phyloP scores from a whole-genome alignment of 2,888 invertebrate genomes.

The Euplexia lucipara region DNA sequence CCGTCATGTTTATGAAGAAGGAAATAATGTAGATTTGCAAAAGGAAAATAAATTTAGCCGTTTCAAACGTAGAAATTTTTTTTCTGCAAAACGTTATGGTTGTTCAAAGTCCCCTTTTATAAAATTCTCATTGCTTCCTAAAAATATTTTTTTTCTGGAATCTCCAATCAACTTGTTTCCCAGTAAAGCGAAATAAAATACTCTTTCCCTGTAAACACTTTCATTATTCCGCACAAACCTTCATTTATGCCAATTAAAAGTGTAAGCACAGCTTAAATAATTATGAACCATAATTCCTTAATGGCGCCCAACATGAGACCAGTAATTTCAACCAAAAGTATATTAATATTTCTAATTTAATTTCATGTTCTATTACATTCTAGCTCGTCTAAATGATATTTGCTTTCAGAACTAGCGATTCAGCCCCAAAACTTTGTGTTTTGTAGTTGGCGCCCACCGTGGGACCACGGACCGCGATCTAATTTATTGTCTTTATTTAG shows the following conservation, averaged over 20 bases:
- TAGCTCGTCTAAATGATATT: constrained; percentile 30
- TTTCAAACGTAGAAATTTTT: neutral
- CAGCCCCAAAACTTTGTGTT: constrained; percentile 44
- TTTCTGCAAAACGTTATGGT: neutral
- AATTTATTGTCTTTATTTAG: constrained; percentile 58
- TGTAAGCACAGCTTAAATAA: neutral
- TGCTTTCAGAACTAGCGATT: constrained; percentile 22
- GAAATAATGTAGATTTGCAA: neutral
- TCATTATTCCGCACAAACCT: neutral
- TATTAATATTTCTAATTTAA: constrained; percentile 3
- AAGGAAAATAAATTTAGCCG: neutral
- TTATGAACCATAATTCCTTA: neutral
- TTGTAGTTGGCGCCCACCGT: constrained; percentile 48
- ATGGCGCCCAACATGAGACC: constrained; percentile 32
- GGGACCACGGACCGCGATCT: constrained; percentile 43
- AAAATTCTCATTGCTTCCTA: neutral
- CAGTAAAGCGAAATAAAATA: too few relatives aligned
- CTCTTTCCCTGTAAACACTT: too few relatives aligned
- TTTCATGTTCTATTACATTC: constrained; percentile 16
- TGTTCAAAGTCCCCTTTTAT: neutral
- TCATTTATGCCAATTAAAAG: neutral
- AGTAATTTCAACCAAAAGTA: neutral
- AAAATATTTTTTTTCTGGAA: neutral
- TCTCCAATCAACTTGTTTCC: neutral
- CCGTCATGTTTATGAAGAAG: neutral